A percentile compares a stretch with the other conserved stretches of the same genome.
Evolutionary conservation across 1,140 invertebrate species (phyloP).

Genomic region (Pissodes strobi): DNA sequence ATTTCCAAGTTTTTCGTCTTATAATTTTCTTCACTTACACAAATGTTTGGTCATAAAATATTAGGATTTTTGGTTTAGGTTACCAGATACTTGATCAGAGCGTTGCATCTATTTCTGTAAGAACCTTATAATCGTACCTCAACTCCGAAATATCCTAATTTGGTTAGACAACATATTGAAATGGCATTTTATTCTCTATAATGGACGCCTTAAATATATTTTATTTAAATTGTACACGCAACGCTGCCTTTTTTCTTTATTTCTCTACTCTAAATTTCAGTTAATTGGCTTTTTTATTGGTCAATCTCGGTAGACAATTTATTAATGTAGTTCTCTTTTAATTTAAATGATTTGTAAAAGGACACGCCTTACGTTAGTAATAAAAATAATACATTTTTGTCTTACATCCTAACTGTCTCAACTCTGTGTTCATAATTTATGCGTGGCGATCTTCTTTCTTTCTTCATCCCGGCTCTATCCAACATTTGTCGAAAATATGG

Average conservation of each 20-base stretch:
- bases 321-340: not conserved
- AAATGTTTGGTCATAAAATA: no score
- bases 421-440: no score
- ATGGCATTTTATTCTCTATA: constrained; percentile 41
- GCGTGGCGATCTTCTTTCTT: no score
- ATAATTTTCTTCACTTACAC: no score
- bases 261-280: constrained; percentile 32
- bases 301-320: constrained; percentile 22
- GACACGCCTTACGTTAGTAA: no score
- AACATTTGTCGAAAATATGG: no score
- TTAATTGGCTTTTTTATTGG: constrained; percentile 35
- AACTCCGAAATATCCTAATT: constrained; percentile 49
- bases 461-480: no score
- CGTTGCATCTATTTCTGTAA: constrained; percentile 4
- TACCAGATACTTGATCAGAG: no score
- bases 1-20: no score
- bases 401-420: no score
- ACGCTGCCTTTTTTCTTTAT: constrained; percentile 22
- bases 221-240: constrained; percentile 39
- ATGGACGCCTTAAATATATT: constrained; percentile 39
- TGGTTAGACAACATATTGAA: constrained; percentile 48
- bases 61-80: no score
- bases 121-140: constrained; percentile 34
- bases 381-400: no score
- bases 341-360: constrained; percentile 4